phyloP scores from a whole-genome alignment of 2,797 vertebrate genomes.

The Hippocampus kuda region DNA sequence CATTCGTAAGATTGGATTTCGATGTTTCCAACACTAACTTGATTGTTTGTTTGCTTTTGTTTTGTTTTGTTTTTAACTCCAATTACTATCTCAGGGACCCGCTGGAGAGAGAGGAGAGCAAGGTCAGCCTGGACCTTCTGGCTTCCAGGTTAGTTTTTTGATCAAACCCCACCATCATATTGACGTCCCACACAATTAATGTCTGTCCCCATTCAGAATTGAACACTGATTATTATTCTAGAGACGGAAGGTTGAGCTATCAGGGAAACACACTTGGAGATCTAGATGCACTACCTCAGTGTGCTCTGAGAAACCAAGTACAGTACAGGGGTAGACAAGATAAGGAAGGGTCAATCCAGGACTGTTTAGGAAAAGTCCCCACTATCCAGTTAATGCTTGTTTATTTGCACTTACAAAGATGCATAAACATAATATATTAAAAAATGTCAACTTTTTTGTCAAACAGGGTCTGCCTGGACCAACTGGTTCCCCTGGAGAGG shows the following conservation, averaged over 20 bases:
- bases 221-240: not conserved
- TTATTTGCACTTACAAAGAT: not conserved
- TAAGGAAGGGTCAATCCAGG: not conserved
- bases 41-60: not conserved
- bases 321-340: not conserved
- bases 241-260: not conserved
- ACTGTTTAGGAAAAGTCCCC: not conserved
- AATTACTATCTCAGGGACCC: slow-evolving; percentile 67
- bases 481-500: slow-evolving; percentile 80
- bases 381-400: not conserved
- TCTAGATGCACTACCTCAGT: not conserved
- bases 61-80: not conserved
- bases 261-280: not conserved
- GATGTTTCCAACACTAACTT: too few relatives aligned
- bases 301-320: not conserved
- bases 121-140: slow-evolving; percentile 85
- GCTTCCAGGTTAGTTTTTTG: slow-evolving; percentile 72
- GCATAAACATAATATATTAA: not conserved
- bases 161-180: slow-evolving; percentile 8
- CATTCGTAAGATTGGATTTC: not conserved
- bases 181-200: not conserved
- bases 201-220: not conserved
- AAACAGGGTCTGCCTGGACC: slow-evolving; percentile 84
- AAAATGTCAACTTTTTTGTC: slow-evolving; percentile 13
- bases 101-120: slow-evolving; percentile 95